Conservation (phyloP, 2,888 invertebrate genomes). For the Drosophila quinaria region DNA sequence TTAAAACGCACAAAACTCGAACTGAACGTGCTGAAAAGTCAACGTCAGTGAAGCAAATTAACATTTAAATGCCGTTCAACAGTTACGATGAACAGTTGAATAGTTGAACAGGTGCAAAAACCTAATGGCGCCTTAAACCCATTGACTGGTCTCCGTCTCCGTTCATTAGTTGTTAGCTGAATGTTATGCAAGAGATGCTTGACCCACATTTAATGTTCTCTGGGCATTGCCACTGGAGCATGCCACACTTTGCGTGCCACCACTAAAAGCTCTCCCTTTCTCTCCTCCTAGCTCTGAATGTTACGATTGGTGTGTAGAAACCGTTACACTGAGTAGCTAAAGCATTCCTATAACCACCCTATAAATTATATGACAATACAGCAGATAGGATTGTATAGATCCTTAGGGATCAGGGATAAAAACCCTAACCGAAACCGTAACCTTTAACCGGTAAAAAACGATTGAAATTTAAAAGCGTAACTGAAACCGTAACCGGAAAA, state of each 20-base stretch:
- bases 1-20: constrained; percentile 59
- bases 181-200: constrained; percentile 60
- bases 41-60: constrained; percentile 61
- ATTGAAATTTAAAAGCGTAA: too few species aligned
- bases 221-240: constrained; percentile 49
- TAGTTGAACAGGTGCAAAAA: constrained; percentile 41
- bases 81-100: constrained; percentile 37
- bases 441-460: too few species aligned
- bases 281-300: neutral
- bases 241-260: constrained; percentile 60
- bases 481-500: too few species aligned
- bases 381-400: too few species aligned
- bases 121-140: constrained; percentile 40
- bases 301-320: constrained; percentile 29
- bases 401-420: too few species aligned
- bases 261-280: constrained; percentile 30
- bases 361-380: neutral
- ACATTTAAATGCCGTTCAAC: constrained; percentile 71
- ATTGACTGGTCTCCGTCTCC: constrained; percentile 29
- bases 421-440: too few species aligned
- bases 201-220: constrained; percentile 70
- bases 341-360: constrained; percentile 12
- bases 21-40: constrained; percentile 58
- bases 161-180: constrained; percentile 40
- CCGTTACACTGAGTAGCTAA: constrained; percentile 11